Conservation (phyloP, 2,113 vertebrate species). For the Numenius arquata region DNA sequence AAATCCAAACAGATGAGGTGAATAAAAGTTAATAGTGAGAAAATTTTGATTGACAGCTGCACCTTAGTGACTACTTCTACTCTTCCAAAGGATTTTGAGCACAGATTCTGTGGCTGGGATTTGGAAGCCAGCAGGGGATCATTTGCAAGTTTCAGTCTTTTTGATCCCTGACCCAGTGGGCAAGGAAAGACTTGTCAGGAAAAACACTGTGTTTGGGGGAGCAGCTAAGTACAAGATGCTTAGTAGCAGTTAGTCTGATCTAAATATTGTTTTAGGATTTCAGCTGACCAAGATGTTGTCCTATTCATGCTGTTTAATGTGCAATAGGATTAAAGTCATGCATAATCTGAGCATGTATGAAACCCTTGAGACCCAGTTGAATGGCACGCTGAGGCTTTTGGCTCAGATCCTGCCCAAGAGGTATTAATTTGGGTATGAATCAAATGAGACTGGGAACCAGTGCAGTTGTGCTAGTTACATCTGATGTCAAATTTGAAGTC, state of each 20-base stretch:
- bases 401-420: constrained; percentile 54
- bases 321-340: constrained; percentile 63
- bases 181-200: constrained; percentile 47
- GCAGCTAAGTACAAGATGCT: constrained; percentile 55
- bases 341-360: constrained; percentile 58
- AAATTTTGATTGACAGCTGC: constrained; percentile 1
- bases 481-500: constrained; percentile 27
- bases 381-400: constrained; percentile 51
- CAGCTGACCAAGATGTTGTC: constrained; percentile 63
- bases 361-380: constrained; percentile 46
- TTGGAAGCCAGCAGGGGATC: constrained; percentile 52
- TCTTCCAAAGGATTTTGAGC: constrained; percentile 21
- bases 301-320: constrained; percentile 69
- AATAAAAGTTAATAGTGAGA: constrained; percentile 7
- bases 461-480: constrained; percentile 7
- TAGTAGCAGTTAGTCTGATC: constrained; percentile 53
- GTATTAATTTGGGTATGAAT: constrained; percentile 53
- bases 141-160: constrained; percentile 60
- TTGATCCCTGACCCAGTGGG: constrained; percentile 56
- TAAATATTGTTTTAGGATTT: constrained; percentile 68
- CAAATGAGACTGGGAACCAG: constrained; percentile 1
- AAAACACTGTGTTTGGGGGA: constrained; percentile 36
- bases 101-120: constrained; percentile 26
- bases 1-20: constrained; percentile 3
- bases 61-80: background rate